phyloP scores from a whole-genome alignment of 2,797 vertebrate genomes.

The Menidia menidia region DNA sequence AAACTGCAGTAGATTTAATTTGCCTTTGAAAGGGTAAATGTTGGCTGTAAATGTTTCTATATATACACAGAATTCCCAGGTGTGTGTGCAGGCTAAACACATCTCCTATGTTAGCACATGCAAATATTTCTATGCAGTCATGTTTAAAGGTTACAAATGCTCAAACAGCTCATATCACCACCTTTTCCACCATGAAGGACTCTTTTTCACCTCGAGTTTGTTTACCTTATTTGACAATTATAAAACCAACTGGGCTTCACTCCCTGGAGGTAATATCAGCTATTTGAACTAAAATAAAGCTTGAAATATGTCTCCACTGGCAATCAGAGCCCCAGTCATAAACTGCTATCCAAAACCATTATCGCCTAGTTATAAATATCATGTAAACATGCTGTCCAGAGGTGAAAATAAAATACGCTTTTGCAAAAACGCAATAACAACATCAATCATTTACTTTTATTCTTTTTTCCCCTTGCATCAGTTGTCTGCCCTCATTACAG shows the following conservation, averaged over 20 bases:
- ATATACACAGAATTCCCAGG: constrained; percentile 31
- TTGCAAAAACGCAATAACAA: not conserved
- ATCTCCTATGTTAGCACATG: constrained; percentile 14
- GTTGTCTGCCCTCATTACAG: constrained; percentile 24
- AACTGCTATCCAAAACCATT: constrained; percentile 37
- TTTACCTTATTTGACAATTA: constrained; percentile 51
- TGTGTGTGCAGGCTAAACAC: constrained; percentile 25
- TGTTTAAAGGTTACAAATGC: not conserved
- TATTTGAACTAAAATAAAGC: constrained; percentile 51
- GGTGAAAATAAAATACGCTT: constrained; percentile 8
- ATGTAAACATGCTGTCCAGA: not conserved
- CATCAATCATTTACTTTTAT: not conserved
- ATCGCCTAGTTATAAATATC: constrained; percentile 1
- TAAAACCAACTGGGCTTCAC: constrained; percentile 38
- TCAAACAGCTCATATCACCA: constrained; percentile 29
- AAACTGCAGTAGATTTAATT: constrained; percentile 41
- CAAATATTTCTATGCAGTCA: constrained; percentile 13
- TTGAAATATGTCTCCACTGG: constrained; percentile 55
- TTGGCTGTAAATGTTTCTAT: constrained; percentile 8
- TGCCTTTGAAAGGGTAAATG: constrained; percentile 23
- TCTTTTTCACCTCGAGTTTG: constrained; percentile 40
- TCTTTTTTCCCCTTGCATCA: constrained; percentile 4
- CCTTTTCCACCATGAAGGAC: constrained; percentile 21
- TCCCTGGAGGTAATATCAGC: constrained; percentile 40
- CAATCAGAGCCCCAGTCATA: constrained; percentile 37